Base-by-base conservation (phyloP, 2,888 invertebrate species). In the Dorcus parallelipipedus region DNA sequence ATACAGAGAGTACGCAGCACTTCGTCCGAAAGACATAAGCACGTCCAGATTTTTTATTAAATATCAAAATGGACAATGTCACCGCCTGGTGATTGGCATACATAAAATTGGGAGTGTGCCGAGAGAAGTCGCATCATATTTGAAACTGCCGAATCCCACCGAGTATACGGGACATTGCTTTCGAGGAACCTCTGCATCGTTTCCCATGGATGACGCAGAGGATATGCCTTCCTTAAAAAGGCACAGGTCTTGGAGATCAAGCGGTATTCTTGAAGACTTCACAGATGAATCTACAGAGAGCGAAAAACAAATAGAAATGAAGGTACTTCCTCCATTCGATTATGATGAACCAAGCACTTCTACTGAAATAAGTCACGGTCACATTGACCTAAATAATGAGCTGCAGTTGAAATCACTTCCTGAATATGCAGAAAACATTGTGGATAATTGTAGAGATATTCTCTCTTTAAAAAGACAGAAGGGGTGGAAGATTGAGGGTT, bases 161-260 rank as follows among this genome's bases (percentile, higher is more conserved):
- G 45, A 51, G 33, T 62, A 62, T 39, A 62, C 60, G 8, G 62
- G 60, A 6, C 60, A 58, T 45, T 45, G 45, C 23, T 23, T 45
- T 45, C 10, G 20, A 45, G 5, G 26, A 33, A 33, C 26, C 26
- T 33, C 26, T 4, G 3, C 45, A 9, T 20, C 45, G n/a, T 9
- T 10, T 45, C 45, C 23, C 23, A 23, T 45, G 10, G 10, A 45
- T 14, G 23, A 45, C 10, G 9, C 20, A 7, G n/a, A 10, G 1
- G 45, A 10, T 14, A 45, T 45, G 8, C 17, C 17, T 45, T 45
- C 20, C 23, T 45, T 45, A 14, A 45, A 45, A 14, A 14, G 45
- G n/a, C 45, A 9, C 14, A 10, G 45, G 23, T 9, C 26, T 6
- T 33, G 26, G 26, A 7, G 5, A 7, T 33, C 26, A 20, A 20